A percentile compares a stretch with the other conserved stretches of the same genome.
Conservation (phyloP, 2,888 invertebrate species). For the Caenorhabditis sp. region DNA sequence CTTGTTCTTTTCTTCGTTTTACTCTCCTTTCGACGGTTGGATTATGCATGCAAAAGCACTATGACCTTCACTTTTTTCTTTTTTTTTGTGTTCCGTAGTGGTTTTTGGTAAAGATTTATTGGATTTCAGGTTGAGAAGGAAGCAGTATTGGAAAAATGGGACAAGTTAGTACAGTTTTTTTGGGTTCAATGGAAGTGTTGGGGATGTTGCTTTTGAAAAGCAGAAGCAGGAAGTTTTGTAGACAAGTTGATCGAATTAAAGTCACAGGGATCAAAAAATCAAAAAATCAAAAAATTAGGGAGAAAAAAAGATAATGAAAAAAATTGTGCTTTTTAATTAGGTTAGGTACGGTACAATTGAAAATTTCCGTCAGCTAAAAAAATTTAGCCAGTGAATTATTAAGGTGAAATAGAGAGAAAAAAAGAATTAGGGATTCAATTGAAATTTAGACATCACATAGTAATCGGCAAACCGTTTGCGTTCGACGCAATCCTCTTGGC, state of each 20-base stretch:
- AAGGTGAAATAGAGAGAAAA: too few relatives aligned
- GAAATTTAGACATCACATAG: slow-evolving; percentile 47
- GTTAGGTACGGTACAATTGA: too few relatives aligned
- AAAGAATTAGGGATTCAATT: background rate
- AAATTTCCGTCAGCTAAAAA: too few relatives aligned
- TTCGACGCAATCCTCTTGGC: slow-evolving; percentile 33
- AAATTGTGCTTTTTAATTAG: too few relatives aligned
- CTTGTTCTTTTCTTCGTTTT: slow-evolving; percentile 66
- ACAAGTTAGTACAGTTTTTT: background rate
- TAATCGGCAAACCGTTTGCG: slow-evolving; percentile 50
- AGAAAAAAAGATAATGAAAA: too few relatives aligned
- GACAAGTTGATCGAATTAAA: background rate
- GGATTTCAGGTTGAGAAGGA: background rate
- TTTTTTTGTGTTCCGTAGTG: background rate
- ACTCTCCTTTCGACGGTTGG: slow-evolving; percentile 48
- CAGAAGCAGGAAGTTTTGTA: background rate
- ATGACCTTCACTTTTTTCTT: slow-evolving; percentile 42
- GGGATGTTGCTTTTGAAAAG: slow-evolving; percentile 13
- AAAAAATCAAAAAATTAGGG: too few relatives aligned
- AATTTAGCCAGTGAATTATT: too few relatives aligned
- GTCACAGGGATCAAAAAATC: background rate
- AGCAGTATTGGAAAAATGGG: background rate
- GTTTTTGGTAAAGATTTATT: slow-evolving; percentile 5
- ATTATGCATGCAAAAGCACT: slow-evolving; percentile 55
- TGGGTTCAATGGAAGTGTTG: too few relatives aligned